Conservation (phyloP, 2,888 invertebrate genomes). For the Theristus sp. region DNA sequence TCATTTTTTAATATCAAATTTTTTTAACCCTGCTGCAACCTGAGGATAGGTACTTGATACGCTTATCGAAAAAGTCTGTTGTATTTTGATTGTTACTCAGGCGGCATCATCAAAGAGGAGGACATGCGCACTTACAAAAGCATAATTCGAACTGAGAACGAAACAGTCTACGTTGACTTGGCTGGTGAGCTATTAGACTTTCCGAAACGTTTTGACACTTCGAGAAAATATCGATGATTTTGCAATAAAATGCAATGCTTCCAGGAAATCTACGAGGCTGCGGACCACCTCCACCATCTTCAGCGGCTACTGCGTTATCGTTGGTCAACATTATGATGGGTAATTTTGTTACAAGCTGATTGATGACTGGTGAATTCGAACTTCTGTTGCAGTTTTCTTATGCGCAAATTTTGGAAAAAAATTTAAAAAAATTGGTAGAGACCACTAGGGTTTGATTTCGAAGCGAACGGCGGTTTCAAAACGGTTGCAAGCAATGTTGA, state of each 20-base stretch:
- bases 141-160: conserved; percentile 13
- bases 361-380: not conserved
- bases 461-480: too few species aligned
- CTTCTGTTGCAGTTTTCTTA: too few species aligned
- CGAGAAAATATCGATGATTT: too few species aligned
- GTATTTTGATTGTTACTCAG: conserved; percentile 7
- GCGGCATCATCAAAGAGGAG: conserved; percentile 18
- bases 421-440: conserved; percentile 1
- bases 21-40: too few species aligned
- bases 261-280: too few species aligned
- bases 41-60: too few species aligned
- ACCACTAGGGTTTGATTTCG: conserved; percentile 15
- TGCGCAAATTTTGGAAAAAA: not conserved
- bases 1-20: too few species aligned
- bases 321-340: conserved; percentile 57
- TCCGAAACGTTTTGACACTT: too few species aligned
- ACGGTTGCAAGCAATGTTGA: too few species aligned
- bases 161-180: not conserved
- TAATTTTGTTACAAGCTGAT: conserved; percentile 13
- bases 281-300: conserved; percentile 65
- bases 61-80: too few species aligned
- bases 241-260: too few species aligned
- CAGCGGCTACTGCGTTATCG: conserved; percentile 58
- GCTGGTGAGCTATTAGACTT: too few species aligned
- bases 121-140: conserved; percentile 18